Evolutionary conservation across 2,797 vertebrate species (phyloP).

Genomic region (Babyrousa celebensis): DNA sequence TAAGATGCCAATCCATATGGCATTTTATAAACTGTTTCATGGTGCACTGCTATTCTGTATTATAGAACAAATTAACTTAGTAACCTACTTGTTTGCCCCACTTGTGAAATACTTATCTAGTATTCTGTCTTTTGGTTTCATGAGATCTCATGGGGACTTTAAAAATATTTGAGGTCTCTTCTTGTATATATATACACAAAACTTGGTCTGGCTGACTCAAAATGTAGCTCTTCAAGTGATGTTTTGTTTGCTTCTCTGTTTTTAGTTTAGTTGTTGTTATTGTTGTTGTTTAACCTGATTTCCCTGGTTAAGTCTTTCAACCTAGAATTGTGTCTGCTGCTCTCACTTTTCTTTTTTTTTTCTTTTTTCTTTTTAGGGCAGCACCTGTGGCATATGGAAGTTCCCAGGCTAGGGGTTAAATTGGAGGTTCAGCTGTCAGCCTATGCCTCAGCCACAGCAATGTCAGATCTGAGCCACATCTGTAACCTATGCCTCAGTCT

Average conservation of each 20-base stretch:
- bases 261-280: neutral
- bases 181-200: neutral
- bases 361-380: too few species aligned
- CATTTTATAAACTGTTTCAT: neutral
- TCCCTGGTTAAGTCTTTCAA: neutral
- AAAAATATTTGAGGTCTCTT: neutral
- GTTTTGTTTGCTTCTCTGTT: neutral
- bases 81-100: neutral
- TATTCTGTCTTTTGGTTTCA: neutral
- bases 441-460: too few species aligned
- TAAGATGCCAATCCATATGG: rapidly evolving
- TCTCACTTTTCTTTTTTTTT: neutral
- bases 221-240: neutral
- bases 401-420: too few species aligned
- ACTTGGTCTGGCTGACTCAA: neutral
- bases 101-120: neutral
- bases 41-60: neutral
- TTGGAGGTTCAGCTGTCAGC: too few species aligned
- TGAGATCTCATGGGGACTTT: neutral
- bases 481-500: too few species aligned
- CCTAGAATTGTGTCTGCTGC: neutral
- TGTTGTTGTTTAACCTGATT: neutral
- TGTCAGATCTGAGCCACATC: too few species aligned
- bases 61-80: neutral
- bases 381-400: too few species aligned